Conservation (phyloP, 2,113 vertebrate species). For the Rhea pennata region DNA sequence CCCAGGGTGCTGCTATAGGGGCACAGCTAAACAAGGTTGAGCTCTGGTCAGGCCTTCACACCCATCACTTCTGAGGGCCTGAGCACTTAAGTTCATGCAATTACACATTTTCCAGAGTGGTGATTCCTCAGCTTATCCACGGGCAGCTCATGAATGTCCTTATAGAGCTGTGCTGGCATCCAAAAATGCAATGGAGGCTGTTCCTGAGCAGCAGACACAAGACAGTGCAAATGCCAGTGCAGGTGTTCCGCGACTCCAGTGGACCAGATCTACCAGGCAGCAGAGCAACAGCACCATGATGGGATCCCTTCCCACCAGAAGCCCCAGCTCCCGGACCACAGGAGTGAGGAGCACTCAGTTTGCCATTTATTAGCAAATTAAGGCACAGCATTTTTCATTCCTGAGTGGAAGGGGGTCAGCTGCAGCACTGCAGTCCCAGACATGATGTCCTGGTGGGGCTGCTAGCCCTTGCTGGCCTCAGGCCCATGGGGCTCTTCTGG, state of each 20-base stretch:
- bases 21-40: background rate
- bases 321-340: too few relatives aligned
- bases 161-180: rapidly evolving
- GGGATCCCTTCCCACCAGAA: background rate
- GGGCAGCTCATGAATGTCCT: rapidly evolving
- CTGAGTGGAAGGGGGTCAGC: too few relatives aligned
- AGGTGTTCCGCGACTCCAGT: background rate
- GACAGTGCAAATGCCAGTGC: rapidly evolving
- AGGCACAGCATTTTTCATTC: too few relatives aligned
- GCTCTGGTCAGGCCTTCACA: background rate
- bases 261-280: background rate
- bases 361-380: rapidly evolving
- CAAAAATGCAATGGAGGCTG: background rate
- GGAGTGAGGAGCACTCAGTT: background rate
- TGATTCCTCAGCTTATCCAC: rapidly evolving
- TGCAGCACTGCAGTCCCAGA: too few relatives aligned
- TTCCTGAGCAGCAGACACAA: rapidly evolving
- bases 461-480: too few relatives aligned
- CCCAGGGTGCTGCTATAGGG: rapidly evolving
- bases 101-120: rapidly evolving
- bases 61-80: too few relatives aligned
- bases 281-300: rapidly evolving
- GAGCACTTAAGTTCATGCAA: rapidly evolving
- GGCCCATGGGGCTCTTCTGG: background rate
- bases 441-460: too few relatives aligned